Evolutionary conservation across 2,888 invertebrate species (phyloP), one percentile per base, ranked within the genome.

Genomic region (Phyto melanocephala): DNA sequence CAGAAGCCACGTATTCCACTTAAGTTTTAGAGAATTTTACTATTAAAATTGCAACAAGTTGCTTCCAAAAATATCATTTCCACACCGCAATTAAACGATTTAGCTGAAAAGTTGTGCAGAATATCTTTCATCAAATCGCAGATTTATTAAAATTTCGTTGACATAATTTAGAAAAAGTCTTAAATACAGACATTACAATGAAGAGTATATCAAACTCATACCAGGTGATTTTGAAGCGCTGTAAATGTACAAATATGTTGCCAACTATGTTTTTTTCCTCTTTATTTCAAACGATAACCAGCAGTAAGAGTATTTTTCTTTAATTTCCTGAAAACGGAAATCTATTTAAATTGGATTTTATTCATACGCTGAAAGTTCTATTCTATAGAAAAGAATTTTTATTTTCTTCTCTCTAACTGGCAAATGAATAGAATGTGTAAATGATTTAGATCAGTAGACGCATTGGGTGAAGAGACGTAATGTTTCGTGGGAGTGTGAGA

Each of bases 281-380:
- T 15, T 50, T 17, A 62, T 54, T 75, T 58, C n/a, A 35, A 75
- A 77, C 70, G 70, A 70, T 77, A 58, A 74, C 63, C 20, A 56
- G 62, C 15, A 68, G 74, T 15, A 72, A 74, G 71, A 80, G 24
- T 1, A 22, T 52, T 10, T 79, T 86, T 88, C 87, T 88, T 87
- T 87, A 88, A 88, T 89, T 88, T 89, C 88, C 89, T 88, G 86
- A 86, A 85, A 88, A 87, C 89, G 89, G 89, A 89, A 88, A 89
- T 89, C 88, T 88, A 89, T 88, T 89, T 86, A 88, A 88, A 88
- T 88, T 88, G 87, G 86, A 87, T 87, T 87, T 86, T 85, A 86
- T 87, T 87, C 86, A 86, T 83, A 50, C 80, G 50, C 70, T 68
- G 45, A 47, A 24, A 67, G 17, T 45, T 28, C 63, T 52, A 17